A percentile compares a stretch with the other conserved stretches of the same genome.
Conservation (phyloP, 1,140 invertebrate genomes). For the Dendroctonus valens region DNA sequence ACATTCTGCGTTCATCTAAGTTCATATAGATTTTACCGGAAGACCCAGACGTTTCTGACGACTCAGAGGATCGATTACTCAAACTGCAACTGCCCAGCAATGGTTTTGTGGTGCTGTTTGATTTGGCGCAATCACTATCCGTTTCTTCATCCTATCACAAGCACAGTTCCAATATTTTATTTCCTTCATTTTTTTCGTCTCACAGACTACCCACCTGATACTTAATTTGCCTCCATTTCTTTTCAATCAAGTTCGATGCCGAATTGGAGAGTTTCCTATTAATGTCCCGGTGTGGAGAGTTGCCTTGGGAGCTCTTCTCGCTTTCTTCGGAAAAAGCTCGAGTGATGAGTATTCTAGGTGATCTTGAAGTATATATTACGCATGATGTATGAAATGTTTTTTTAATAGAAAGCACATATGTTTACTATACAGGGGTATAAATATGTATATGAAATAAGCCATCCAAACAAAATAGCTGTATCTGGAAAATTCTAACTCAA, state of each 20-base stretch:
- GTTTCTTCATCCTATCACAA: conserved; percentile 41
- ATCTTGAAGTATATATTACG: conserved; percentile 44
- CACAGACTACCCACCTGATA: conserved; percentile 39
- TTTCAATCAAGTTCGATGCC: conserved; percentile 56
- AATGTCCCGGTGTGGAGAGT: conserved; percentile 50
- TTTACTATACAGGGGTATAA: too few species aligned
- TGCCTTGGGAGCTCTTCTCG: conserved; percentile 52
- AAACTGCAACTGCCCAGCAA: conserved; percentile 36
- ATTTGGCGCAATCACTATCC: conserved; percentile 37
- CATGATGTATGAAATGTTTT: too few species aligned
- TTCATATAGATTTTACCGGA: conserved; percentile 32
- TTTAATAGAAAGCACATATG: too few species aligned
- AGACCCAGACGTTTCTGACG: conserved; percentile 52
- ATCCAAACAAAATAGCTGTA: too few species aligned
- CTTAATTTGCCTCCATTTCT: conserved; percentile 48
- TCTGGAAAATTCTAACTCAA: too few species aligned
- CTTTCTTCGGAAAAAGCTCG: conserved; percentile 69
- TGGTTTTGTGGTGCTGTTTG: conserved; percentile 38
- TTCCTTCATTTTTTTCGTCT: not conserved
- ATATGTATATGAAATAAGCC: too few species aligned
- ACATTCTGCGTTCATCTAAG: conserved; percentile 10
- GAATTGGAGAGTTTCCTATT: conserved; percentile 58
- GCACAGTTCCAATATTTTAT: not conserved
- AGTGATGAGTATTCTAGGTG: conserved; percentile 68
- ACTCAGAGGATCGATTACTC: conserved; percentile 47